Conservation (phyloP, 2,888 invertebrate species). For the Orthosia incerta region DNA sequence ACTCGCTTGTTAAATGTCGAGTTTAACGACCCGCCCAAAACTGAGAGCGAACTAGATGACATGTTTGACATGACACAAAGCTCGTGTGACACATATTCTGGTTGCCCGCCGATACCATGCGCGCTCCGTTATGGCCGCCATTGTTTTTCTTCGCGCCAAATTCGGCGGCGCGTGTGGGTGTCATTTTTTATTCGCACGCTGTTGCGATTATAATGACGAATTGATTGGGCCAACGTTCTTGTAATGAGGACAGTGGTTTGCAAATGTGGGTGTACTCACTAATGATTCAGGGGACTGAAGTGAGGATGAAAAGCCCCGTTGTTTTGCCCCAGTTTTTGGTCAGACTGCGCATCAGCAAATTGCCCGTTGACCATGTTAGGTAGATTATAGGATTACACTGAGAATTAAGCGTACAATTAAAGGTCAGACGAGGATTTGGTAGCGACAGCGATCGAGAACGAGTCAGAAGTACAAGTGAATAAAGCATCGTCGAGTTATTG, state of each 20-base stretch:
- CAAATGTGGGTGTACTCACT: constrained; percentile 84
- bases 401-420: constrained; percentile 69
- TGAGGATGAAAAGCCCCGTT: constrained; percentile 81
- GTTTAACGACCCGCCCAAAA: constrained; percentile 72
- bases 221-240: constrained; percentile 85
- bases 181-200: constrained; percentile 84
- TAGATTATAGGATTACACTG: constrained; percentile 69
- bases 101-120: constrained; percentile 62
- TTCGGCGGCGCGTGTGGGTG: constrained; percentile 82
- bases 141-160: constrained; percentile 85
- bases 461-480: constrained; percentile 40
- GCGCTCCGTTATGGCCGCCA: constrained; percentile 82
- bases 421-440: constrained; percentile 67
- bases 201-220: constrained; percentile 86
- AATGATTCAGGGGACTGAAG: constrained; percentile 83
- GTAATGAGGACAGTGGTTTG: constrained; percentile 82
- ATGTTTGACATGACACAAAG: constrained; percentile 72
- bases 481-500: constrained; percentile 67
- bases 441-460: constrained; percentile 14
- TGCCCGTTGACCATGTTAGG: constrained; percentile 73
- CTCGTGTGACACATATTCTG: constrained; percentile 73
- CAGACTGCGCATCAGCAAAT: constrained; percentile 63
- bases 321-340: constrained; percentile 77
- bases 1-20: constrained; percentile 58
- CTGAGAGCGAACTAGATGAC: constrained; percentile 74